Evolutionary conservation across 2,888 invertebrate genomes (phyloP), one percentile per base, ranked within the genome.

Genomic region (Drosophila longiperda): DNA sequence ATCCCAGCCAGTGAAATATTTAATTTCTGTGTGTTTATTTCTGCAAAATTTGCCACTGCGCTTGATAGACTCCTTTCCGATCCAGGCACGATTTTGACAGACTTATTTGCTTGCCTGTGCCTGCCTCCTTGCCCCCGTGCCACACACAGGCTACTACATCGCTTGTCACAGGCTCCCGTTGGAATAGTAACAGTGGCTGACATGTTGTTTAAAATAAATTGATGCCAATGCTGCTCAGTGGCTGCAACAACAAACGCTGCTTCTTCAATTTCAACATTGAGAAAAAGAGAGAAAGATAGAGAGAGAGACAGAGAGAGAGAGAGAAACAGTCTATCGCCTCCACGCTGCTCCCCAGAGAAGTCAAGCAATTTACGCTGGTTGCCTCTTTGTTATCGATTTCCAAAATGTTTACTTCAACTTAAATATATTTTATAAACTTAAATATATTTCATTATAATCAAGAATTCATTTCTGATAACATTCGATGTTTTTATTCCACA

Each of bases 11-110:
- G 65, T 80, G 87, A 87, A 89, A 87, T 90, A 90, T 90, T 29
- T 29, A 87, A 89, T 87, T 87, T 87, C 63, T 62, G 79, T 82
- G 83, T 85, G 80, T 79, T 85, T 85, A 75, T 80, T 89, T 87
- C 69, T 75, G 62, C 61, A 58, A 78, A 79, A 83, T 90, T 83
- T 83, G 63, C 52, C 63, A 69, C 68, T 59, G 66, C 71, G 68
- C 73, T 76, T 82, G 85, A 83, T 71, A 72, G 73, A 75, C 63
- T 70, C 48, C 45, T 29, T 65, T 65, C 70, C 70, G 67, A 67
- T 62, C 75, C 67, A 60, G 20, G 34, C 71, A 29, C 57, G 49
- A 70, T 68, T 78, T 59, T 68, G 67, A 71, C 67, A 71, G 74
- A 75, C 67, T 68, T 74, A 78, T 66, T 78, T 65, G 67, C 65